Evolutionary conservation across 2,113 vertebrate species (phyloP).

Genomic region (Phocoena phocoena): DNA sequence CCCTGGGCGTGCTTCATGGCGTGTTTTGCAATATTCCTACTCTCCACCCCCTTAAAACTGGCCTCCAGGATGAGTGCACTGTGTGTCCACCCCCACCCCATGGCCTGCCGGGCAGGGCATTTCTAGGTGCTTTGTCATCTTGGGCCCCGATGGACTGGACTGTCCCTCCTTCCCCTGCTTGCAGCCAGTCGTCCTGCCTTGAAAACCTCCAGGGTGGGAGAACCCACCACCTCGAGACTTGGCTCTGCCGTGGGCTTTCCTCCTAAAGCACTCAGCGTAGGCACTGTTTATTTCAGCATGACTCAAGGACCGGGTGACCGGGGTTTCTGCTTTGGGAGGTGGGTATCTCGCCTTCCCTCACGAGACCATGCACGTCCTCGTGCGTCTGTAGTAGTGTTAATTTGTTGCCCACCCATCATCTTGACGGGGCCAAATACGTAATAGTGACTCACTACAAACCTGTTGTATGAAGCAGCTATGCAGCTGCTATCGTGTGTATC

Average conservation of each 20-base stretch:
- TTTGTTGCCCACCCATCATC: neutral
- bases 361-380: rapidly evolving
- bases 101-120: neutral
- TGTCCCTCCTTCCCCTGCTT: neutral
- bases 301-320: neutral
- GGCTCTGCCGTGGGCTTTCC: neutral
- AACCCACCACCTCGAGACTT: neutral
- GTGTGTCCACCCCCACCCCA: rapidly evolving
- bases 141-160: neutral
- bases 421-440: neutral
- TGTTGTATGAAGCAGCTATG: neutral
- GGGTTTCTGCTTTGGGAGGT: neutral
- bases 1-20: neutral
- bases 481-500: rapidly evolving
- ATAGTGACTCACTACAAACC: neutral
- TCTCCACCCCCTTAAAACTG: neutral
- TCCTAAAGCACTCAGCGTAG: neutral
- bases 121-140: neutral
- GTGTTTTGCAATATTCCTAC: neutral
- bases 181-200: neutral
- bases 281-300: neutral
- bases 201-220: neutral
- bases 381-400: neutral
- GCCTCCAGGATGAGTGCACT: neutral
- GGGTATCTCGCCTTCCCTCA: neutral